Percentiles rank a stretch among this genome's conserved stretches.
phyloP scores from a whole-genome alignment of 2,888 invertebrate genomes.

The Piscicola geometra region DNA sequence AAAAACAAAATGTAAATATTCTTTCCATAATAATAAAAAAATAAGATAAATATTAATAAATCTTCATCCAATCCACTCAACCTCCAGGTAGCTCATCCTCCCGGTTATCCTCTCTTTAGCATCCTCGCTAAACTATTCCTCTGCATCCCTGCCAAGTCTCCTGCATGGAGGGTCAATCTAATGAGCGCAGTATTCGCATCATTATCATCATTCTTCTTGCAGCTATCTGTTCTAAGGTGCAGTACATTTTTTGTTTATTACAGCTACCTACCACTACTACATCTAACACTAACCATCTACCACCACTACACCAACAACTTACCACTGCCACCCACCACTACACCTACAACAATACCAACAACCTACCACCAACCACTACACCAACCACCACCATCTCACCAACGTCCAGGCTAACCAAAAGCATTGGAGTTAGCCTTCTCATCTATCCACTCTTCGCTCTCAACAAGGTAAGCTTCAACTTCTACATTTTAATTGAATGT shows the following conservation, averaged over 20 bases:
- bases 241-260: too few relatives aligned
- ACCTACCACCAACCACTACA: too few relatives aligned
- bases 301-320: neutral
- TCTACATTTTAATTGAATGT: too few relatives aligned
- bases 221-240: constrained; percentile 46
- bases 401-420: constrained; percentile 44
- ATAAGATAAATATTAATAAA: neutral
- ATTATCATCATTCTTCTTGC: constrained; percentile 45
- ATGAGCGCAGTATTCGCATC: constrained; percentile 48
- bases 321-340: neutral
- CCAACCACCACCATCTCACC: too few relatives aligned
- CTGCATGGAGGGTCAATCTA: constrained; percentile 52
- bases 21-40: neutral
- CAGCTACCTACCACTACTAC: neutral
- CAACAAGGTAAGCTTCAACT: constrained; percentile 42
- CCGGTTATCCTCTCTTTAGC: constrained; percentile 54
- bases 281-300: neutral
- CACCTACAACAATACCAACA: too few relatives aligned
- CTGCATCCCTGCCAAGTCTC: constrained; percentile 46
- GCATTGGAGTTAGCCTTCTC: constrained; percentile 45
- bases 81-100: constrained; percentile 53
- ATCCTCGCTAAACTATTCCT: constrained; percentile 47
- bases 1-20: constrained; percentile 1
- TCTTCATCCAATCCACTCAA: neutral
- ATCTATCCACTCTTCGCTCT: constrained; percentile 48